These are phyloP conservation scores for Hypselothyrea guttata DNA, from an alignment of 2,888 invertebrate genomes.

Conservation along the genomic window DNA sequence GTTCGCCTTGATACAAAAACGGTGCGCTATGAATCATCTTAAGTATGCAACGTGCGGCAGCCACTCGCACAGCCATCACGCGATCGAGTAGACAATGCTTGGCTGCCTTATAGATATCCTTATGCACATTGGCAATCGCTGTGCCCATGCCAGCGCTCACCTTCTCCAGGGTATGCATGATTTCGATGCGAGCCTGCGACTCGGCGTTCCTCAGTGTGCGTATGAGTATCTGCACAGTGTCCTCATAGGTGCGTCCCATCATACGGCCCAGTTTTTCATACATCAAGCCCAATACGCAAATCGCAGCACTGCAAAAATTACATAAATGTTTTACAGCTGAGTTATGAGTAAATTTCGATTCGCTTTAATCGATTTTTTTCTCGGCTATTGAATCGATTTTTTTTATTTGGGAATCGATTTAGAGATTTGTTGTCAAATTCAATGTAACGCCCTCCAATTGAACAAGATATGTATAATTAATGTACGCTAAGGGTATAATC, in stretches of 20 bases:
- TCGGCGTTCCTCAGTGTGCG: constrained; percentile 96
- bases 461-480: no score
- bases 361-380: no score
- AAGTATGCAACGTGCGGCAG: constrained; percentile 94
- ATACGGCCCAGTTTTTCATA: constrained; percentile 98
- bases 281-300: constrained; percentile 97
- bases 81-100: constrained; percentile 94
- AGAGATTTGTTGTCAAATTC: no score
- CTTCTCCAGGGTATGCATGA: constrained; percentile 98
- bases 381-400: no score
- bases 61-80: constrained; percentile 95
- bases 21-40: constrained; percentile 94
- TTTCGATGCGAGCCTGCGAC: constrained; percentile 97
- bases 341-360: no score
- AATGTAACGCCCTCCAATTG: no score
- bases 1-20: constrained; percentile 92
- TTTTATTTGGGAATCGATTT: no score
- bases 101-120: constrained; percentile 95
- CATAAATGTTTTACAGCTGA: no score
- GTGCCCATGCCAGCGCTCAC: constrained; percentile 95
- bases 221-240: constrained; percentile 95
- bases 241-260: constrained; percentile 99
- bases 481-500: no score
- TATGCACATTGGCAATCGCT: constrained; percentile 92
- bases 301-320: constrained; percentile 95